A percentile compares a stretch with the other conserved stretches of the same genome.
Conservation (phyloP, 2,797 vertebrate genomes). For the Benthosema pterotum region DNA sequence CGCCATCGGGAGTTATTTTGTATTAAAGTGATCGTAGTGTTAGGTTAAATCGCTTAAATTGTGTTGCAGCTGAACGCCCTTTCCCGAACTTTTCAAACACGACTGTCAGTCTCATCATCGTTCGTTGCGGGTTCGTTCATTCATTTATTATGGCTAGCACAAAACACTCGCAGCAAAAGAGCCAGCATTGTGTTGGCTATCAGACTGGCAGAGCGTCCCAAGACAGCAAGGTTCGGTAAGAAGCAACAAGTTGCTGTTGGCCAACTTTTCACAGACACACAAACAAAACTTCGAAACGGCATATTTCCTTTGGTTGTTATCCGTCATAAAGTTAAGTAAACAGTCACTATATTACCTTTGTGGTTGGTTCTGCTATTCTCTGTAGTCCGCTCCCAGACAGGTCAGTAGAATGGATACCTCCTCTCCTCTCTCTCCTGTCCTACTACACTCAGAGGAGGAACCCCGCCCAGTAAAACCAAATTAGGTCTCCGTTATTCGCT, state of each 20-base stretch:
- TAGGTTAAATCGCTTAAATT: no score
- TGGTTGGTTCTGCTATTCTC: conserved; percentile 9
- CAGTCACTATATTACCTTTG: conserved; percentile 33
- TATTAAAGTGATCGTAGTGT: no score
- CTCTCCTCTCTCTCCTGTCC: conserved; percentile 29
- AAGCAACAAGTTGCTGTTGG: conserved; percentile 40
- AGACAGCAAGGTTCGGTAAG: not conserved
- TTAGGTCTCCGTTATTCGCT: conserved; percentile 69
- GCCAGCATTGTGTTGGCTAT: not conserved
- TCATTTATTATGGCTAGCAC: no score
- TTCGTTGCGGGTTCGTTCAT: no score
- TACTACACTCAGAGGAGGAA: conserved; percentile 29
- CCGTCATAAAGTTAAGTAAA: no score
- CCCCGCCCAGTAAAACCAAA: conserved; percentile 70
- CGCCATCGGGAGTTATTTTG: no score
- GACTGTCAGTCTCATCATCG: no score
- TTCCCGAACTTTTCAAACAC: not conserved
- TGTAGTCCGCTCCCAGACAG: conserved; percentile 35
- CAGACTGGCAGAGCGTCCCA: not conserved
- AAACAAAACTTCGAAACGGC: not conserved
- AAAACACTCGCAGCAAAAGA: not conserved
- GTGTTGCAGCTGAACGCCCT: not conserved
- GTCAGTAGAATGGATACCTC: not conserved
- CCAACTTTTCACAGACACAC: not conserved
- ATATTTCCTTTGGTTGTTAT: no score